phyloP scores from a whole-genome alignment of 2,113 vertebrate species.

The Python bivittatus region DNA sequence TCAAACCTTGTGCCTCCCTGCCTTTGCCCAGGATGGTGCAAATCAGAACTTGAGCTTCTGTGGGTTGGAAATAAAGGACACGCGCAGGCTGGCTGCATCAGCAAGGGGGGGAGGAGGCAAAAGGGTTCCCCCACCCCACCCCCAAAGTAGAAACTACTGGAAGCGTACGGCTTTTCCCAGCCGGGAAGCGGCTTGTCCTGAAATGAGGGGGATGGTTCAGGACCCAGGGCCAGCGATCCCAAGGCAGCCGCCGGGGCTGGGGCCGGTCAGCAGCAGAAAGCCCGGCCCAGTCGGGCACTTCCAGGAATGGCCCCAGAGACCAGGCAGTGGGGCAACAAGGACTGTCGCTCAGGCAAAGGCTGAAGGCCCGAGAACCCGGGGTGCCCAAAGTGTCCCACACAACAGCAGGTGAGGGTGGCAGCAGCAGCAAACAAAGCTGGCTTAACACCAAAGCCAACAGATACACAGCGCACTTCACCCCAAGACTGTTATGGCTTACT shows the following conservation, averaged over 20 bases:
- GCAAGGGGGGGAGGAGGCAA: not conserved
- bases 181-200: not conserved
- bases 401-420: not conserved
- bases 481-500: too few species aligned
- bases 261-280: too few species aligned
- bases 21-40: slow-evolving; percentile 28
- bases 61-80: not conserved
- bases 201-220: not conserved
- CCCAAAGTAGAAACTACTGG: not conserved
- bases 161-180: not conserved
- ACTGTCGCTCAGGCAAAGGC: not conserved
- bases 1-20: slow-evolving; percentile 55
- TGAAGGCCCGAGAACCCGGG: too few species aligned
- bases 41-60: slow-evolving; percentile 16
- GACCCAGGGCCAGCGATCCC: too few species aligned
- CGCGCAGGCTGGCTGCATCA: not conserved
- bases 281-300: too few species aligned
- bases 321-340: too few species aligned
- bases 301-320: not conserved
- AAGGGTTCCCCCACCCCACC: not conserved
- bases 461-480: too few species aligned
- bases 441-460: not conserved
- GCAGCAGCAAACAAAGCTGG: not conserved
- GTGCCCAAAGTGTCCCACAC: not conserved
- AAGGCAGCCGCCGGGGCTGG: too few species aligned